Evolutionary conservation across 2,888 invertebrate genomes (phyloP).

Genomic region (Litoditis marina): DNA sequence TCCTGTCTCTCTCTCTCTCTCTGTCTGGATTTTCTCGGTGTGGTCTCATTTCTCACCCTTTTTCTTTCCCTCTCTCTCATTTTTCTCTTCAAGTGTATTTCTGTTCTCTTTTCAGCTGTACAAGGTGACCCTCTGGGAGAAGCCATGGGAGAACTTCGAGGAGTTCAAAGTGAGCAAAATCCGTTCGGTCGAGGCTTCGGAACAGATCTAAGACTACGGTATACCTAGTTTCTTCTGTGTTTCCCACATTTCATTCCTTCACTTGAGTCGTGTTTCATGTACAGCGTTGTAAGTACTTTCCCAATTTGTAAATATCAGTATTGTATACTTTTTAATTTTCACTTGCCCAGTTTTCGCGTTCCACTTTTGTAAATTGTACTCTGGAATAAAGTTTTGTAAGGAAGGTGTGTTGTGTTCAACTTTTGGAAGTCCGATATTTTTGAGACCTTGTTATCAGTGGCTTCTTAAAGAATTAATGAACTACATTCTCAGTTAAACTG

Average conservation of each 20-base stretch:
- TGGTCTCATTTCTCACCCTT: background rate
- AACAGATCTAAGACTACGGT: slow-evolving; percentile 36
- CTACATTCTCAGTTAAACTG: too few relatives aligned
- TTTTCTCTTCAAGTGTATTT: too few relatives aligned
- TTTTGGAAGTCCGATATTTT: too few relatives aligned
- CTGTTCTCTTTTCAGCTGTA: slow-evolving; percentile 21
- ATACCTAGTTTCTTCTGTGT: background rate
- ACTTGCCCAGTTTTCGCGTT: too few relatives aligned
- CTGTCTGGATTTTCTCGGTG: background rate
- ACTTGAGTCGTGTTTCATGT: background rate
- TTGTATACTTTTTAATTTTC: too few relatives aligned
- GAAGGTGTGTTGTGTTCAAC: too few relatives aligned
- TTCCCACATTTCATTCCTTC: background rate
- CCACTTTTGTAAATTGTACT: too few relatives aligned
- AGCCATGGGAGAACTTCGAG: slow-evolving; percentile 52
- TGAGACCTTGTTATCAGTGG: too few relatives aligned
- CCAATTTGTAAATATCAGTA: too few relatives aligned
- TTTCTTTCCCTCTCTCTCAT: background rate
- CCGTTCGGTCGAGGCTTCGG: slow-evolving; percentile 35
- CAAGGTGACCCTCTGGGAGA: slow-evolving; percentile 47
- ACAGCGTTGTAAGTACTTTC: background rate
- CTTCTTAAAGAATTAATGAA: too few relatives aligned
- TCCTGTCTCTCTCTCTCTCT: background rate
- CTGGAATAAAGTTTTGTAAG: too few relatives aligned
- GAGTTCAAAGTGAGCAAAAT: slow-evolving; percentile 44